Conservation (phyloP, 2,797 vertebrate species). For the Thunnus albacares region DNA sequence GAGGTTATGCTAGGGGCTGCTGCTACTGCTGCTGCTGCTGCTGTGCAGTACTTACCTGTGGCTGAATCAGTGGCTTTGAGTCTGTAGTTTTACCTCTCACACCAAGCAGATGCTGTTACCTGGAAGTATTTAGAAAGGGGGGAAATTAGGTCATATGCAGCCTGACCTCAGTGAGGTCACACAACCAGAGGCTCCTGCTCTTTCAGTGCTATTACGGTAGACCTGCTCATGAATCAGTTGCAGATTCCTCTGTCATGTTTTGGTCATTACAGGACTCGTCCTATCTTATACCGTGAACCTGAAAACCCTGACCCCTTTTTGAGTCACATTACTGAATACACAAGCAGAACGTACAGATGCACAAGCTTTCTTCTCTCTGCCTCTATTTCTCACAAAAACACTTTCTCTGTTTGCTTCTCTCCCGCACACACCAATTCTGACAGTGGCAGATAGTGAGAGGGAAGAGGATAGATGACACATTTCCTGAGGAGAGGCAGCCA, state of each 20-base stretch:
- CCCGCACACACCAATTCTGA: constrained; percentile 13
- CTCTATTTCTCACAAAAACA: constrained; percentile 24
- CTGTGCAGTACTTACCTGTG: constrained; percentile 43
- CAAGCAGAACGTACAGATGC: constrained; percentile 27
- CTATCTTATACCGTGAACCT: constrained; percentile 39
- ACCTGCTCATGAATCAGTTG: constrained; percentile 23
- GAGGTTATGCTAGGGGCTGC: constrained; percentile 40
- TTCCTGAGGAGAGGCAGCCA: constrained; percentile 56
- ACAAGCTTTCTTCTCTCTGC: constrained; percentile 11
- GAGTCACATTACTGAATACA: constrained; percentile 53
- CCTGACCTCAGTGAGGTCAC: constrained; percentile 44
- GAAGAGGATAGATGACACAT: constrained; percentile 63
- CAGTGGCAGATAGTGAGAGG: constrained; percentile 41
- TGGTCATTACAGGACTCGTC: constrained; percentile 49
- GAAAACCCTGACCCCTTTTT: constrained; percentile 39
- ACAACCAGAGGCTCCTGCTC: constrained; percentile 40
- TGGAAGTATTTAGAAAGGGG: constrained; percentile 57
- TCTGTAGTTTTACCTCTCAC: constrained; percentile 53
- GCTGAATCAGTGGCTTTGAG: constrained; percentile 45
- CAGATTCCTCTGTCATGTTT: constrained; percentile 45
- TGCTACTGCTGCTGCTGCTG: constrained; percentile 7
- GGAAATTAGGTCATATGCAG: constrained; percentile 50
- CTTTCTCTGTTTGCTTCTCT: constrained; percentile 3
- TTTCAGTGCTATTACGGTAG: constrained; percentile 18
- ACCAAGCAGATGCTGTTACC: constrained; percentile 54